Base-by-base conservation (phyloP, 2,113 vertebrate genomes). In the Ceyx cyanopectus region DNA sequence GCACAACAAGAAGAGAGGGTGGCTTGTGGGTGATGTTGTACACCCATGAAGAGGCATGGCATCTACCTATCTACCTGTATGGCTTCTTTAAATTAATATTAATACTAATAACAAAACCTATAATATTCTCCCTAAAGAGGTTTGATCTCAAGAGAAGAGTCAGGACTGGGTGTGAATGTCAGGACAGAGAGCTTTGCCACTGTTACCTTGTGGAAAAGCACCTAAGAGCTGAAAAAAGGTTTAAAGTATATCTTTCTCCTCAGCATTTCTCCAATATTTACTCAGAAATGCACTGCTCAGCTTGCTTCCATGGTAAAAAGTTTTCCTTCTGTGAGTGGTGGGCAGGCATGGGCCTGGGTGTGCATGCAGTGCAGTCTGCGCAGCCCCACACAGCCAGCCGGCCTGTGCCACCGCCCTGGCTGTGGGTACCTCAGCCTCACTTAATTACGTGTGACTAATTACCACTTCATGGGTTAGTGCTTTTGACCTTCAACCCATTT, bases 1-100 rank as follows among this genome's bases (percentile, higher is more conserved):
- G 5, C 54, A 24, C 0, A 0, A 7, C 16, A 5, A 0, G 0
- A 75, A 67, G 17, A 15, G 23, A 61, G 1, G 1, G 26, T 1
- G 1, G 12, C 9, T n/a, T 20, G 17, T 10, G 34, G 15, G 18
- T 34, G 20, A 7, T 0, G 1, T 18, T 13, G 7, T 29, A 18
- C 7, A 12, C 29, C 18, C 5, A 2, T 10, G 4, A 41, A 18
- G 13, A 27, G 4, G 5, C 0, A 0, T 41, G 32, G 8, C 1
- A 0, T 30, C 62, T 66, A 53, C 29, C 27, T 53, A 10, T 27
- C 21, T 24, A 43, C 43, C 17, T 26, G 2, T 8, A 27, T 30
- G 6, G 10, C 10, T 80, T 57, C 67, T 90, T 88, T 63, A 67
- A 48, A 73, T 45, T 40, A 58, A 41, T 48, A 56, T 41, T n/a